These are phyloP conservation scores for Celastrina argiolus DNA, from an alignment of 2,888 invertebrate genomes.

Conservation along the genomic window DNA sequence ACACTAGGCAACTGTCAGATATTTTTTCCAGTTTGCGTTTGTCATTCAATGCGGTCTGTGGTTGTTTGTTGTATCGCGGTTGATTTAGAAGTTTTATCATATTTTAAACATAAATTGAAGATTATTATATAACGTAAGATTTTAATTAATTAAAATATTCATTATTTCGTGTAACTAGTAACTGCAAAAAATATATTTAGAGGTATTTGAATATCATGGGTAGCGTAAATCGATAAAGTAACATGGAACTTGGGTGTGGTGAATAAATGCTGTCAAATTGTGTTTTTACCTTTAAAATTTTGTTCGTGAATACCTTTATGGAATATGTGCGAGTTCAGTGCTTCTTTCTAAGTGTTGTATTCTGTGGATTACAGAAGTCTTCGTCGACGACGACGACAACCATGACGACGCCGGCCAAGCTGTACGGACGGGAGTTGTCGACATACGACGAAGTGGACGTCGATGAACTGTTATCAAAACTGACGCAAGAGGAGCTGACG, in stretches of 20 bases:
- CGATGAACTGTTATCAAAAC: conserved; percentile 94
- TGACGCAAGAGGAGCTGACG: conserved; percentile 96
- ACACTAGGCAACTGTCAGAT: conserved; percentile 36
- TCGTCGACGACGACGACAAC: conserved; percentile 92
- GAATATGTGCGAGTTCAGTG: conserved; percentile 17
- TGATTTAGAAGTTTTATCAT: conserved; percentile 21
- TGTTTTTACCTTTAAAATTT: conserved; percentile 26
- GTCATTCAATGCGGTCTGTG: conserved; percentile 53
- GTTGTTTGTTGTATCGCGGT: conserved; percentile 39
- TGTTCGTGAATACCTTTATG: conserved; percentile 25
- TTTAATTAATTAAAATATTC: background rate
- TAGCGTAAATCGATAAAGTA: conserved; percentile 26
- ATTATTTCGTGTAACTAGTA: background rate
- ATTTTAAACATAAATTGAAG: conserved; percentile 4
- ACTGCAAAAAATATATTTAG: background rate
- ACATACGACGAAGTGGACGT: conserved; percentile 97
- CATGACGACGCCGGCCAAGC: conserved; percentile 92
- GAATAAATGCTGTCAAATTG: conserved; percentile 46
- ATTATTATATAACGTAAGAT: conserved; percentile 22
- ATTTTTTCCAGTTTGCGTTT: conserved; percentile 56
- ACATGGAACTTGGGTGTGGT: conserved; percentile 63
- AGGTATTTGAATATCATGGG: conserved; percentile 26
- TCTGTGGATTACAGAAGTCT: conserved; percentile 84
- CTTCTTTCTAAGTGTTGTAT: conserved; percentile 31
- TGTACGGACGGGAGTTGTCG: conserved; percentile 93